Evolutionary conservation across 2,797 vertebrate genomes (phyloP), one percentile per base, ranked within the genome.

Genomic region (Nasua narica): DNA sequence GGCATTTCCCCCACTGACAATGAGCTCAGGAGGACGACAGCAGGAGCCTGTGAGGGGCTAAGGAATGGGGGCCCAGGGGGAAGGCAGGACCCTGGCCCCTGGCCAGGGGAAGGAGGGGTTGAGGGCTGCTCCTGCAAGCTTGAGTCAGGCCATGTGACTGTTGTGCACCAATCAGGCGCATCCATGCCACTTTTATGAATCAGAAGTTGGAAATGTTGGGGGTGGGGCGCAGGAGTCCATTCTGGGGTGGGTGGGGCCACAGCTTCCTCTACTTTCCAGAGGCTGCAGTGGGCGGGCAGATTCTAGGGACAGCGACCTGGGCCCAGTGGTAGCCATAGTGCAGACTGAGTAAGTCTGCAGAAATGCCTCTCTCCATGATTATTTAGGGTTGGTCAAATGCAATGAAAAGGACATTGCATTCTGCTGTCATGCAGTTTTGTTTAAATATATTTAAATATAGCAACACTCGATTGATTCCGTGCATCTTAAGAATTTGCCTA

Each of bases 181-280:
- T 18, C 56, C 12, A 13, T 21, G 88, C 76, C 56, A 2, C 37
- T 43, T 58, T 70, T 48, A 40, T 84, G 96, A 93, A 65, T 77
- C 77, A 46, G 78, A 87, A 58, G 89, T 16, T 70, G 58, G 46
- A 85, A 62, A 58, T 56, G 76, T 27, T 52, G 52, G 43, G 18
- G 52, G 32, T 2, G 48, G 60, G 0, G 18, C 52, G 7, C 1
- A 0, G 76, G 37, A 50, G 43, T 43, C n/a, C 16, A 1, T 25
- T 43, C 79, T 43, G 77, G 58, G 48, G 79, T 54, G 35, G 87
- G 60, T 6, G 29, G 35, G 74, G 46, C 87, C 5, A 1, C 50
- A 29, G 19, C 29, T 3, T 2, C 14, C 18, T 48, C 91, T 46
- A 3, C 29, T 62, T 76, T 79, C 40, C 48, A 18, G n/a, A 74